A percentile compares a stretch with the other conserved stretches of the same genome.
Conservation (phyloP, 2,888 invertebrate genomes). For the Amphipyra berbera region DNA sequence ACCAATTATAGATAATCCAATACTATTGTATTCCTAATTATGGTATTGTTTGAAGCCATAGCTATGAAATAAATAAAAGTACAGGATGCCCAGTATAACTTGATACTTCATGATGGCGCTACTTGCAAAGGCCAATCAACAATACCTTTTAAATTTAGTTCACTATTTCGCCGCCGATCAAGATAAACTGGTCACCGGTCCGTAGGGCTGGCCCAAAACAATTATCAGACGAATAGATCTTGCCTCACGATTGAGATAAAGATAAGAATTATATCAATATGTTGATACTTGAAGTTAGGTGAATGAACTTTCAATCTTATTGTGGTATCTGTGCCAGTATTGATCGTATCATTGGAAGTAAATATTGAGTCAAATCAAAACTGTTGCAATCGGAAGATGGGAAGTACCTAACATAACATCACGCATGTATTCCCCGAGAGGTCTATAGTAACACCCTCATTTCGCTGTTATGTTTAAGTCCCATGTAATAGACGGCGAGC, state of each 20-base stretch:
- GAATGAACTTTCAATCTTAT: slow-evolving; percentile 14
- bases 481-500: no score
- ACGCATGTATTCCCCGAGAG: no score
- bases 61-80: slow-evolving; percentile 33
- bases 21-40: slow-evolving; percentile 53
- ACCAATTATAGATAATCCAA: slow-evolving; percentile 45
- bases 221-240: slow-evolving; percentile 49
- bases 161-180: slow-evolving; percentile 1
- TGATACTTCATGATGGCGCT: slow-evolving; percentile 8
- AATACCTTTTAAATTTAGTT: neutral
- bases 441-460: no score
- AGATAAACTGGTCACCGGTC: slow-evolving; percentile 7
- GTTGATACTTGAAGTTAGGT: slow-evolving; percentile 24
- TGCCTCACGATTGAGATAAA: slow-evolving; percentile 28
- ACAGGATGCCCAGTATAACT: neutral
- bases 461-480: no score
- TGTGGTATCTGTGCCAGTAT: neutral
- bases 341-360: neutral
- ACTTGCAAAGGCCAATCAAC: neutral
- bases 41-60: slow-evolving; percentile 49
- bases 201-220: slow-evolving; percentile 25
- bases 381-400: neutral
- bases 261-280: slow-evolving; percentile 39
- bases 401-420: neutral
- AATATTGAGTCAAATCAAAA: neutral